phyloP scores from a whole-genome alignment of 2,797 vertebrate genomes.

The Gobionotothen gibberifrons region DNA sequence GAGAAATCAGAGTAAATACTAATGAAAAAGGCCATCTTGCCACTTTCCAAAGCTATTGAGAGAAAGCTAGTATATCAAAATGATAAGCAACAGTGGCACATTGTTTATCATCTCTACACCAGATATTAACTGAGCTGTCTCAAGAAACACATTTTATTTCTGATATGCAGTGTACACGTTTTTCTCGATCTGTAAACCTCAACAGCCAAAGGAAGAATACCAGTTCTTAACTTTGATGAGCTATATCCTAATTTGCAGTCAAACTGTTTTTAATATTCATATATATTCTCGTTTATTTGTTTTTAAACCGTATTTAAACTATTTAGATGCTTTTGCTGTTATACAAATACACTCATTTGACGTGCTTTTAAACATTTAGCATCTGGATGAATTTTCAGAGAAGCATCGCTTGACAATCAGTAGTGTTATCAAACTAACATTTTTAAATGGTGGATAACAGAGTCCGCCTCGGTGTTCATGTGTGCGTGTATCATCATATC shows the following conservation, averaged over 20 bases:
- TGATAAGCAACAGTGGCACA: neutral
- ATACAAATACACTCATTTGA: neutral
- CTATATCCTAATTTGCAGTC: neutral
- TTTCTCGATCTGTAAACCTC: neutral
- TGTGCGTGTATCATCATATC: constrained; percentile 52
- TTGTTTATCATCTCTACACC: neutral
- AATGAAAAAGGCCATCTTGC: neutral
- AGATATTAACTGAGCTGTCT: neutral
- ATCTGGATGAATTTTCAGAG: neutral
- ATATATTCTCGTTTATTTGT: neutral
- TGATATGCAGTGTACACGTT: neutral
- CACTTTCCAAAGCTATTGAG: neutral
- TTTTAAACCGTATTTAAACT: neutral
- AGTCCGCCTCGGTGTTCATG: constrained; percentile 14
- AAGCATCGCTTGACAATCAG: neutral
- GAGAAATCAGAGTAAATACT: neutral
- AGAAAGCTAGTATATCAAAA: neutral
- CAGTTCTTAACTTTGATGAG: too few relatives aligned
- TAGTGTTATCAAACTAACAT: neutral
- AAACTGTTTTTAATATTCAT: neutral
- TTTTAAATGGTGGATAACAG: neutral
- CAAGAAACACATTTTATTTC: neutral
- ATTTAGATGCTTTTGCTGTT: neutral
- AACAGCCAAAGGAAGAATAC: neutral
- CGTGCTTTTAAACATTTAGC: neutral